Conservation (phyloP, 2,113 vertebrate species). For the Sceloporus undulatus region DNA sequence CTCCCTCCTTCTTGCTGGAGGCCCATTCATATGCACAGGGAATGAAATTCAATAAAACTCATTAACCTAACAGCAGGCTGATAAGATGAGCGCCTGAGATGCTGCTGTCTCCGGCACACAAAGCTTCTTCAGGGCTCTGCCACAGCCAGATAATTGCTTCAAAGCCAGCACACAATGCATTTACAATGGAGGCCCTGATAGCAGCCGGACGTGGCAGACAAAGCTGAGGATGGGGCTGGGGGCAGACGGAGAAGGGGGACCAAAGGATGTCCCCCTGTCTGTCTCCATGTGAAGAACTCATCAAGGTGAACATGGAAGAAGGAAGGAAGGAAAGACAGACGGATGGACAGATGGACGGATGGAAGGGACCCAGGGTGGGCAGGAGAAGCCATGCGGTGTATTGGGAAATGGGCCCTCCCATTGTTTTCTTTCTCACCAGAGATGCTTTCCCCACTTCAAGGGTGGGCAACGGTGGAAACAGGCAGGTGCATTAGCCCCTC, state of each 20-base stretch:
- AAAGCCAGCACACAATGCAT: slow-evolving; percentile 33
- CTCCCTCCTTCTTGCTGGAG: not conserved
- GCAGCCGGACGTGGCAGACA: slow-evolving; percentile 1
- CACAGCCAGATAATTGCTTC: slow-evolving; percentile 32
- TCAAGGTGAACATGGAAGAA: slow-evolving; percentile 15
- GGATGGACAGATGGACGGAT: no score
- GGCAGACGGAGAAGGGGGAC: not conserved
- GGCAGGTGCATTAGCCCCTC: no score
- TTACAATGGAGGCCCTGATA: slow-evolving; percentile 15
- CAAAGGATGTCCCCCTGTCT: not conserved
- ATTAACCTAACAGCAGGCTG: slow-evolving; percentile 41
- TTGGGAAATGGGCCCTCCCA: no score
- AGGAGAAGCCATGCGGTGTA: no score
- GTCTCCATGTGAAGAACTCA: slow-evolving; percentile 27
- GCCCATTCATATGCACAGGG: slow-evolving; percentile 28
- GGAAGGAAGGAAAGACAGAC: not conserved
- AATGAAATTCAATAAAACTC: slow-evolving; percentile 47
- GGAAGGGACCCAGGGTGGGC: no score
- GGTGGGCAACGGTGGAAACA: no score
- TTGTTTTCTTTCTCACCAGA: no score
- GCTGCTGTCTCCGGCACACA: slow-evolving; percentile 19
- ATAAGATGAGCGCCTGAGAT: slow-evolving; percentile 31
- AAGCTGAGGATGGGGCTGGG: not conserved
- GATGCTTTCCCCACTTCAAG: no score
- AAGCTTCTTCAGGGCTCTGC: slow-evolving; percentile 27